Evolutionary conservation across 2,113 vertebrate species (phyloP).

Genomic region (Pseudopodoces humilis): DNA sequence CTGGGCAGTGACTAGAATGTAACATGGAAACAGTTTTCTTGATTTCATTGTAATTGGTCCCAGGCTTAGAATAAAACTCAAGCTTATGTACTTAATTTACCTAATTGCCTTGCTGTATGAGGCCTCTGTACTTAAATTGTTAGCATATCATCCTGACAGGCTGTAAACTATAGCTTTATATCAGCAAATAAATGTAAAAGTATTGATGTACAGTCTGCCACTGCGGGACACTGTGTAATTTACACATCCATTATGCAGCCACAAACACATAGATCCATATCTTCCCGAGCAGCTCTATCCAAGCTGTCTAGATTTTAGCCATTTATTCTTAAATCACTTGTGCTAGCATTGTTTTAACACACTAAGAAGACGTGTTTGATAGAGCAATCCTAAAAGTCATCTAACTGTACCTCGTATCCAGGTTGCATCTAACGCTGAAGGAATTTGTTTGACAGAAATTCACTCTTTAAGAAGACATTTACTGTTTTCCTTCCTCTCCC

Average conservation of each 20-base stretch:
- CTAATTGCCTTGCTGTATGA: conserved; percentile 20
- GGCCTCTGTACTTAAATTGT: not conserved
- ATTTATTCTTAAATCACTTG: not conserved
- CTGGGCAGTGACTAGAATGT: not conserved
- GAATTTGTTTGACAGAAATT: not conserved
- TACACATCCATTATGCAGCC: conserved; percentile 11
- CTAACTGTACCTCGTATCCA: not conserved
- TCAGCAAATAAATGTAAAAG: not conserved
- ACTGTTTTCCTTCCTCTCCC: not conserved
- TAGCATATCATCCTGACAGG: conserved; percentile 1
- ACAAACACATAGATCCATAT: conserved; percentile 17
- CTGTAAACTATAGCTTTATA: conserved; percentile 11
- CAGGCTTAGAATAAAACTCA: conserved; percentile 22
- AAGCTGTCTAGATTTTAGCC: not conserved
- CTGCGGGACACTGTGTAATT: not conserved
- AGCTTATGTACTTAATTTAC: conserved; percentile 36
- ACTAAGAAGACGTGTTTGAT: not conserved
- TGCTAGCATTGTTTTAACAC: not conserved
- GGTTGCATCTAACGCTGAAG: not conserved
- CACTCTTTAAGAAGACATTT: not conserved
- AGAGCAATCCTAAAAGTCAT: not conserved
- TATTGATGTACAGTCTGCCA: conserved; percentile 19
- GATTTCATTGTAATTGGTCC: not conserved
- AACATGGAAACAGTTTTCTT: not conserved
- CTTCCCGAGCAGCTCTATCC: not conserved